These are phyloP conservation scores for Neodontobutis hainanensis DNA, from an alignment of 2,113 vertebrate species.

Conservation along the genomic window DNA sequence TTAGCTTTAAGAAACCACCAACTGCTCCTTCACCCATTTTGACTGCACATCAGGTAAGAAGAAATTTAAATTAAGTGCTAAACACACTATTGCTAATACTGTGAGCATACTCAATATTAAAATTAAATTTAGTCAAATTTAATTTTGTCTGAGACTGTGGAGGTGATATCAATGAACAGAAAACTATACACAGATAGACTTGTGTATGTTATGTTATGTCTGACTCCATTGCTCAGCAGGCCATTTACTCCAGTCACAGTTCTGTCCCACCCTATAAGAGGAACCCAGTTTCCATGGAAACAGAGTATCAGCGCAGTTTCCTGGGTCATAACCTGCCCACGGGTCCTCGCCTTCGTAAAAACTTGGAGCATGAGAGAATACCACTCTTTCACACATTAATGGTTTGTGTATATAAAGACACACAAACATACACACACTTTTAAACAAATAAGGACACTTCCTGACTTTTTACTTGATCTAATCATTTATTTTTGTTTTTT, in stretches of 20 bases:
- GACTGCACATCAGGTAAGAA: conserved; percentile 55
- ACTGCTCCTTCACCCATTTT: conserved; percentile 47
- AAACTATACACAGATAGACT: background rate
- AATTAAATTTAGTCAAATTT: too few relatives aligned
- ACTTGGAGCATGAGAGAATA: conserved; percentile 43
- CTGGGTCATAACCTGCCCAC: conserved; percentile 33
- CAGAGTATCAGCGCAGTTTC: conserved; percentile 61
- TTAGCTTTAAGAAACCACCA: conserved; percentile 37
- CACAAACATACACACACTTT: background rate
- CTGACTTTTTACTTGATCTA: background rate
- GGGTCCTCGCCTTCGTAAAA: conserved; percentile 31
- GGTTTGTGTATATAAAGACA: conserved; percentile 20
- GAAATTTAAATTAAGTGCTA: background rate
- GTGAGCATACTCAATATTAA: too few relatives aligned
- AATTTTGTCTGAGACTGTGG: too few relatives aligned
- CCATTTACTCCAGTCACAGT: conserved; percentile 38
- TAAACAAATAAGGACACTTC: background rate
- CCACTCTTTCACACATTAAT: conserved; percentile 48
- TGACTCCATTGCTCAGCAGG: conserved; percentile 27
- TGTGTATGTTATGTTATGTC: conserved; percentile 8
- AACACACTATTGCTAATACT: background rate
- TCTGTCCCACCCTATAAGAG: conserved; percentile 37
- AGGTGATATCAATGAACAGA: too few relatives aligned
- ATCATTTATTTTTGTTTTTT: too few relatives aligned
- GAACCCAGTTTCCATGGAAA: conserved; percentile 43